Conservation (phyloP, 1,140 invertebrate species). For the Thrips palmi region DNA sequence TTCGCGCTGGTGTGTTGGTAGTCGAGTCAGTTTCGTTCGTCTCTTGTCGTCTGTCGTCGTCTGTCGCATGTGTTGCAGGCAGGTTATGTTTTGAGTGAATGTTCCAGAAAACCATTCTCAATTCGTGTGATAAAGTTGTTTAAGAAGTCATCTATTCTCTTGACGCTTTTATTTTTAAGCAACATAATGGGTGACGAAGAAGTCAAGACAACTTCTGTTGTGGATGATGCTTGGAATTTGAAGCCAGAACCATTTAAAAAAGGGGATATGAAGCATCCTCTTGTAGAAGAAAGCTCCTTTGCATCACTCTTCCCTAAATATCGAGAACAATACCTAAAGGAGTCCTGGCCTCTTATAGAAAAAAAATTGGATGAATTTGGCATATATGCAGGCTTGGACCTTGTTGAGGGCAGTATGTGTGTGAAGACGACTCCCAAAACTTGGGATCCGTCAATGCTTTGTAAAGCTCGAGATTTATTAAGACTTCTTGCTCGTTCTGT, state of each 20-base stretch:
- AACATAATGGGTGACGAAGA: constrained; percentile 19
- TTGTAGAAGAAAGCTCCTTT: constrained; percentile 60
- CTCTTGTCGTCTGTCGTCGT: too few relatives aligned
- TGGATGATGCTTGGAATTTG: constrained; percentile 74
- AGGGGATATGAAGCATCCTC: constrained; percentile 77
- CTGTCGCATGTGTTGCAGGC: too few relatives aligned
- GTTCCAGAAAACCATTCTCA: too few relatives aligned
- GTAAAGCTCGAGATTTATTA: constrained; percentile 93
- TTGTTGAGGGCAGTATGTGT: constrained; percentile 88
- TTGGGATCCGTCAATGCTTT: constrained; percentile 95
- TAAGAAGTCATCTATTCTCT: too few relatives aligned
- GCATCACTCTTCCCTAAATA: constrained; percentile 77
- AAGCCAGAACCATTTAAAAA: constrained; percentile 80
- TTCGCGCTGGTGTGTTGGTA: too few relatives aligned
- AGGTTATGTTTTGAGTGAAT: too few relatives aligned
- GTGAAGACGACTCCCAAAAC: constrained; percentile 93
- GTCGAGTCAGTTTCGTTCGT: too few relatives aligned
- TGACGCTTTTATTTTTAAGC: too few relatives aligned
- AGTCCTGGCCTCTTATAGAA: constrained; percentile 90
- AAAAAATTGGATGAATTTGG: constrained; percentile 59
- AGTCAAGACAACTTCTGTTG: constrained; percentile 27
- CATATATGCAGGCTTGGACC: constrained; percentile 81
- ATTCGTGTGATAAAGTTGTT: too few relatives aligned
- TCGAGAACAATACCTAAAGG: constrained; percentile 86
- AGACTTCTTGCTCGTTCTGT: constrained; percentile 91